Percentiles rank a stretch among this genome's conserved stretches.
Evolutionary conservation across 2,888 invertebrate genomes (phyloP).

Genomic region (Trissonchulus sp.): DNA sequence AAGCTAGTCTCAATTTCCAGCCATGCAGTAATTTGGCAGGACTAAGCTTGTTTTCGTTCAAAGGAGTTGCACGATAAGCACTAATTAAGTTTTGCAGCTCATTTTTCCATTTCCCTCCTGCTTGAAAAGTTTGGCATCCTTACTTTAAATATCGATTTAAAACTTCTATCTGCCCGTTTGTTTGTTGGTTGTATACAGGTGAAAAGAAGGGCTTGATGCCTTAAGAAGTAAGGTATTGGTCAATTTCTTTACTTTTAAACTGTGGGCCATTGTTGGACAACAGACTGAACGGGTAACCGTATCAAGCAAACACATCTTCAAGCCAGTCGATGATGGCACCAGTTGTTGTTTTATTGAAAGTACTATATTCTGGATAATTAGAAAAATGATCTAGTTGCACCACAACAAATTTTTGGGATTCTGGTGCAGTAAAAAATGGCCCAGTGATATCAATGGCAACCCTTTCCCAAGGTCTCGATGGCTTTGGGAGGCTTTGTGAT

Average conservation of each 20-base stretch:
- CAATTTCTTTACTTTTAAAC: slow-evolving; percentile 10
- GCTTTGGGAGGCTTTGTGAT: background rate
- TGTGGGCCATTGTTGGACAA: slow-evolving; percentile 12
- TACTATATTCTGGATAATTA: background rate
- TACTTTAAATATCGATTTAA: slow-evolving; percentile 2
- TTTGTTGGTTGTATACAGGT: slow-evolving; percentile 20
- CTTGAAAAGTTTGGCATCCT: background rate
- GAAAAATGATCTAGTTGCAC: background rate
- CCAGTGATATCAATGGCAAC: no score
- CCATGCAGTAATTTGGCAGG: no score
- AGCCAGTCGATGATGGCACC: no score
- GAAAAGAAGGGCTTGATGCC: slow-evolving; percentile 16
- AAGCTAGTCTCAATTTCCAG: no score
- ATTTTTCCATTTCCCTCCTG: no score
- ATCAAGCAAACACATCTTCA: slow-evolving; percentile 4
- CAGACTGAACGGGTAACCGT: slow-evolving; percentile 20
- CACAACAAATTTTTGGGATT: background rate
- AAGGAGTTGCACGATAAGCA: no score
- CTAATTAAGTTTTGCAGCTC: no score
- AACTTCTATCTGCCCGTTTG: slow-evolving; percentile 20
- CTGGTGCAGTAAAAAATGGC: background rate
- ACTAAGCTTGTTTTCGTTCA: no score
- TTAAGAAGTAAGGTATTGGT: background rate
- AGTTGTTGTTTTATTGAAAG: no score
- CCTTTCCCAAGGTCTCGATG: background rate